Evolutionary conservation across 53 echinoderm and acorn worm species (phyloP).

Genomic region (Mesocentrotus franciscanus): DNA sequence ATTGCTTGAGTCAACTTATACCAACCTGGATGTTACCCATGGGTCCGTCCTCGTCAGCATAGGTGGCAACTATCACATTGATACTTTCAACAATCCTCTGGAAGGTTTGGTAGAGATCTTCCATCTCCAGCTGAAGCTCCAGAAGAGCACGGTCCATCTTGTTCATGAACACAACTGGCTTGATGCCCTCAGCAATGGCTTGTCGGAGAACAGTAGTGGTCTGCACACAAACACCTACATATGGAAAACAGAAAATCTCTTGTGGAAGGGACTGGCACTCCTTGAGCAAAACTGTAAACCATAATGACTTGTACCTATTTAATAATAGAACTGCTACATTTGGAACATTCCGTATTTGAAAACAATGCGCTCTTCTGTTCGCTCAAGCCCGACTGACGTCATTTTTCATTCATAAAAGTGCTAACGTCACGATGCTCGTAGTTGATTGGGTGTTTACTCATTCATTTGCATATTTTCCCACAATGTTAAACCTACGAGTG

Average conservation of each 20-base stretch:
- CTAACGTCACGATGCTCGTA: too few species aligned
- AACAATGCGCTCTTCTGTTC: too few species aligned
- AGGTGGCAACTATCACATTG: conserved; percentile 96
- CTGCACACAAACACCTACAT: conserved; percentile 95
- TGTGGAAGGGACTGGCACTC: not conserved
- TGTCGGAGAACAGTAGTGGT: conserved; percentile 96
- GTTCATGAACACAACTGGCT: conserved; percentile 97
- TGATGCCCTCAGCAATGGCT: conserved; percentile 94
- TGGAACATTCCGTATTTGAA: too few species aligned
- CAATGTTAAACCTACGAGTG: too few species aligned
- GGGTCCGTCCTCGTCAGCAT: conserved; percentile 90
- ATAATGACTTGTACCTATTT: too few species aligned
- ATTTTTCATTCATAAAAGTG: too few species aligned
- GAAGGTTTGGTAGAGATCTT: conserved; percentile 93
- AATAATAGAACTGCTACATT: too few species aligned
- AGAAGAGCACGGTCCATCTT: conserved; percentile 98
- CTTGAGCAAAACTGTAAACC: too few species aligned
- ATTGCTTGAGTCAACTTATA: not conserved
- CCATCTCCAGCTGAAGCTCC: conserved; percentile 87
- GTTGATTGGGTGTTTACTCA: too few species aligned
- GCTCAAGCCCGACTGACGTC: too few species aligned
- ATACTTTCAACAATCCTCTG: conserved; percentile 89
- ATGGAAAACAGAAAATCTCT: not conserved
- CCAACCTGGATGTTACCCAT: conserved; percentile 90
- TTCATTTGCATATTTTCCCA: too few species aligned